phyloP scores from a whole-genome alignment of 2,797 vertebrate genomes.

The Steatocranus sp. region DNA sequence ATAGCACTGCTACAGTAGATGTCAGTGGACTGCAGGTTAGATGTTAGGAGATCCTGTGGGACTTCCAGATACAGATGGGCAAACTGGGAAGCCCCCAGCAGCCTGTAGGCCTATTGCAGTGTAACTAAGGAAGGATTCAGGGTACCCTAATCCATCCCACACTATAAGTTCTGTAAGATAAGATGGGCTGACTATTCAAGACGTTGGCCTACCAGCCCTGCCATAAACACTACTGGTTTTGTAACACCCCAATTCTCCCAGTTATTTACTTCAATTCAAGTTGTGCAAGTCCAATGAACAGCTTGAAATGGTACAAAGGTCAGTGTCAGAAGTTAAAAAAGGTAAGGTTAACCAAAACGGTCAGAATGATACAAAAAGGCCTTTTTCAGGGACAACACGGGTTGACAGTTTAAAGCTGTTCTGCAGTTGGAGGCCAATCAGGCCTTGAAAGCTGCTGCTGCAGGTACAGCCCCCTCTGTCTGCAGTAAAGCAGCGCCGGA shows the following conservation, averaged over 20 bases:
- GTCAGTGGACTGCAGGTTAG: not conserved
- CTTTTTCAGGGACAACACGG: no score
- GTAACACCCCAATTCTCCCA: not conserved
- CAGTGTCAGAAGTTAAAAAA: not conserved
- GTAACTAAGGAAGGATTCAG: not conserved
- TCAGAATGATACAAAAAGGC: not conserved
- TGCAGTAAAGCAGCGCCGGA: not conserved
- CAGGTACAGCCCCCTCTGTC: not conserved
- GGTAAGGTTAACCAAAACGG: not conserved
- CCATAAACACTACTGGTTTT: not conserved
- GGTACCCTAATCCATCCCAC: not conserved
- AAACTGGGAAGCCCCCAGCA: not conserved
- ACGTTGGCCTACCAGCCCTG: not conserved
- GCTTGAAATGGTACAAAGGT: not conserved
- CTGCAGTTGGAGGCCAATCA: not conserved
- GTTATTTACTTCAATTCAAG: not conserved
- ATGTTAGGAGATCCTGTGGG: not conserved
- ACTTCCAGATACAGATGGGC: not conserved
- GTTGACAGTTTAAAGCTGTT: not conserved
- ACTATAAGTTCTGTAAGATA: not conserved
- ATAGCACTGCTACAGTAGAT: not conserved
- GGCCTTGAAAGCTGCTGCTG: not conserved
- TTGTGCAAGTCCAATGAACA: not conserved
- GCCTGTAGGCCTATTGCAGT: not conserved
- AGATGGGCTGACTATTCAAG: not conserved